phyloP scores from a whole-genome alignment of 2,888 invertebrate species.

The Dryadula phaetusa region DNA sequence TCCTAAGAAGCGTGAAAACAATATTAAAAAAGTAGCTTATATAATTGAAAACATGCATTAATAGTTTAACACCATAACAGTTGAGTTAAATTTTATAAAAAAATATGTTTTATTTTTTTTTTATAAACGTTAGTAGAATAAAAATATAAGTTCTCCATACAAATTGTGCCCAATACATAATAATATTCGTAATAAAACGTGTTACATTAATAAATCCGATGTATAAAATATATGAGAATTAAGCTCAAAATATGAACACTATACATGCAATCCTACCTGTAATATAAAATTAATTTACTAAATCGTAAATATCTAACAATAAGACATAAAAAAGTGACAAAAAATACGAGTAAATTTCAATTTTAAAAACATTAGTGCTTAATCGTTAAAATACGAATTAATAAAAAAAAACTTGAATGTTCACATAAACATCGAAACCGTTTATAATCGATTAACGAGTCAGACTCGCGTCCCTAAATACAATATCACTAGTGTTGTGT shows the following conservation, averaged over 20 bases:
- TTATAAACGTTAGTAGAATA: constrained; percentile 26
- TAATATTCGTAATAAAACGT: neutral
- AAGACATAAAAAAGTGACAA: constrained; percentile 1
- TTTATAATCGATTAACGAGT: constrained; percentile 2
- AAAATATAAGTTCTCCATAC: constrained; percentile 18
- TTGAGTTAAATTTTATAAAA: constrained; percentile 24
- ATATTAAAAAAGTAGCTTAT: constrained; percentile 11
- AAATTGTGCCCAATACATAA: constrained; percentile 15
- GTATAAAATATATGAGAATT: constrained; percentile 23
- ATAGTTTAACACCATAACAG: constrained; percentile 22
- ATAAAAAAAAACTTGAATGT: neutral
- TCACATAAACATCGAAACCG: constrained; percentile 5
- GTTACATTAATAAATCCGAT: constrained; percentile 17
- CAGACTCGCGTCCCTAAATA: neutral
- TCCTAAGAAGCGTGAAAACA: constrained; percentile 25
- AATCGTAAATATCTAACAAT: constrained; percentile 7
- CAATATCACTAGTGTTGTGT: neutral
- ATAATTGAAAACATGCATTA: constrained; percentile 31
- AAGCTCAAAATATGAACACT: constrained; percentile 20
- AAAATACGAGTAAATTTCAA: neutral
- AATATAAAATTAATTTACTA: constrained; percentile 14
- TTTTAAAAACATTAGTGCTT: constrained; percentile 5
- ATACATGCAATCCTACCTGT: constrained; percentile 24
- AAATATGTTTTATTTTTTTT: constrained; percentile 23
- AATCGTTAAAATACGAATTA: neutral